Evolutionary conservation across 2,113 vertebrate species (phyloP).

Genomic region (Thunnus thynnus): DNA sequence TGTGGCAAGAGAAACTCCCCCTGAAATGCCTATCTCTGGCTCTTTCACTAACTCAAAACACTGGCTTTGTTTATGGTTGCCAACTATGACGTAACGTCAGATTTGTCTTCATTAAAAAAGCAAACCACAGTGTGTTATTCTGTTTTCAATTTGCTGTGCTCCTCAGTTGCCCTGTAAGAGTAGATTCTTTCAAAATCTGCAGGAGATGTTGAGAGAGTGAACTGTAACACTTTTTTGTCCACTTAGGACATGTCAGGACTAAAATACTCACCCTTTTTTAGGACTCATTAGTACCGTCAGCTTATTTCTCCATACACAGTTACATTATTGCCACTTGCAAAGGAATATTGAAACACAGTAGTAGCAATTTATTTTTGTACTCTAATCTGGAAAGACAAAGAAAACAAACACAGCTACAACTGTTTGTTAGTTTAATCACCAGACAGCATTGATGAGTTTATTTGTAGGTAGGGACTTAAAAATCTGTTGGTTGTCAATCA

Average conservation of each 20-base stretch:
- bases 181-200: slow-evolving; percentile 41
- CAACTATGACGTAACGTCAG: slow-evolving; percentile 64
- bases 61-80: slow-evolving; percentile 58
- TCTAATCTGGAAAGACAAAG: not conserved
- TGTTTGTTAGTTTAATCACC: no score
- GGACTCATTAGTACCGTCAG: slow-evolving; percentile 2
- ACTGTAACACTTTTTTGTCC: slow-evolving; percentile 29
- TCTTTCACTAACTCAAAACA: slow-evolving; percentile 69
- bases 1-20: slow-evolving; percentile 60
- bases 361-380: no score
- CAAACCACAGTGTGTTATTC: slow-evolving; percentile 52
- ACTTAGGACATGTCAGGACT: slow-evolving; percentile 12
- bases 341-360: no score
- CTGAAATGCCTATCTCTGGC: slow-evolving; percentile 63
- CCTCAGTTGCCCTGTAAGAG: slow-evolving; percentile 11
- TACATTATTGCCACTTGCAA: not conserved
- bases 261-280: slow-evolving; percentile 32
- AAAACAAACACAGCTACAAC: not conserved
- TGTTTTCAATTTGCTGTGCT: slow-evolving; percentile 57
- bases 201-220: not conserved
- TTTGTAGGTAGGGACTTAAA: no score
- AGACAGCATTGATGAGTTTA: no score
- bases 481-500: no score
- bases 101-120: slow-evolving; percentile 66
- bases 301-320: not conserved